A percentile compares a stretch with the other conserved stretches of the same genome.
Conservation (phyloP, 1,140 invertebrate genomes). For the Drosophila lini region DNA sequence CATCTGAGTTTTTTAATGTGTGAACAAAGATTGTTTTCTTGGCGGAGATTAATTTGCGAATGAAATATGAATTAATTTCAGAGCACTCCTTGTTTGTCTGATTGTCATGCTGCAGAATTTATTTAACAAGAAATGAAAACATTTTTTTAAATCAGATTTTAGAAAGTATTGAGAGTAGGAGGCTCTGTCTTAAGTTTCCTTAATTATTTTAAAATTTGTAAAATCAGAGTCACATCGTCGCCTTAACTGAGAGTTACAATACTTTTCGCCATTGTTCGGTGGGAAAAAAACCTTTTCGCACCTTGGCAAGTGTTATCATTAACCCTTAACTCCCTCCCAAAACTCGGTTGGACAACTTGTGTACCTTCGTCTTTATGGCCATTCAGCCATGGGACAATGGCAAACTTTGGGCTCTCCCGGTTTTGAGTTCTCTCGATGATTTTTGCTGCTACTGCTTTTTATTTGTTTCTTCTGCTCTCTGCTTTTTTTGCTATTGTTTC, state of each 20-base stretch:
- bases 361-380: constrained; percentile 15
- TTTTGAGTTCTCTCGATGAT: constrained; percentile 52
- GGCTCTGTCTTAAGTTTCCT: neutral
- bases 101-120: neutral
- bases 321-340: constrained; percentile 9
- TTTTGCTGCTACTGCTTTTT: constrained; percentile 33
- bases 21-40: constrained; percentile 6
- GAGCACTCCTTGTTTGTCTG: constrained; percentile 3
- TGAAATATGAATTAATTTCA: constrained; percentile 7
- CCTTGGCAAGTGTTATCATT: constrained; percentile 25
- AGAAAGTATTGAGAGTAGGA: too few relatives aligned
- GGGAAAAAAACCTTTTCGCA: constrained; percentile 4
- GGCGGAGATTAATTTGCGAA: constrained; percentile 6
- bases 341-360: constrained; percentile 3
- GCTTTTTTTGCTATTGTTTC: constrained; percentile 52
- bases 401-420: constrained; percentile 39
- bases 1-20: constrained; percentile 13
- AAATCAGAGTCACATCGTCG: neutral
- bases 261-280: neutral
- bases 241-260: neutral
- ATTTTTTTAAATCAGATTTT: neutral
- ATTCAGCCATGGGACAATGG: constrained; percentile 59
- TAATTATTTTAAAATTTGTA: neutral
- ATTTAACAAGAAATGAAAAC: neutral
- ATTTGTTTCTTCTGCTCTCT: constrained; percentile 23